Evolutionary conservation across 2,113 vertebrate species (phyloP), one percentile per base, ranked within the genome.

Genomic region (Microtus oregoni): DNA sequence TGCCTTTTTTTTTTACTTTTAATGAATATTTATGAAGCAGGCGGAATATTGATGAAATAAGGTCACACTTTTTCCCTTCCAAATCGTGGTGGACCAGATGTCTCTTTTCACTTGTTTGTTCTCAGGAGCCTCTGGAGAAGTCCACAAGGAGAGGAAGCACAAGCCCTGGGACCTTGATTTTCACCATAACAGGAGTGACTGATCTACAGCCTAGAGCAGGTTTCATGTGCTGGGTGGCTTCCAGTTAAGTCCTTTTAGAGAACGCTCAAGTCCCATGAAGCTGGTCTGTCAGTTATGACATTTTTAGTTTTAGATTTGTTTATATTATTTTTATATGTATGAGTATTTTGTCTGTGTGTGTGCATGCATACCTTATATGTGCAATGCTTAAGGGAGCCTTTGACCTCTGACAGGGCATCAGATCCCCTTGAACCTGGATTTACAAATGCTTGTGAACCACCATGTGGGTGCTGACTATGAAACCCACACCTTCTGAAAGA

Each of bases 21-120:
- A 86, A 44, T 85, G 38, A 86, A 86, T 67, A 86, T 86, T 86
- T 67, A 86, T 86, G 82, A 86, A 65, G 15, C 28, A 68, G 63
- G 38, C 35, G 17, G 65, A 20, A 86, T 47, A 50, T 70, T 68
- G 85, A 50, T 86, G 41, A 50, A 70, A 44, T 68, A 68, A 86
- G 85, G 65, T 68, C 6, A 50, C 30, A 12, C 17, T 68, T 50
- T 86, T 50, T 38, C 38, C 17, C 28, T 86, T 86, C 61, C 28
- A n/a, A 68, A 70, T 86, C 30, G 35, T 50, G 41, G 65, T 70
- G 14, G 63, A 70, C 78, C 85, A 70, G 30, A 70, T 50, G 30
- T 70, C 63, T 67, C 38, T 86, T 85, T 67, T 32, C 65, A 38
- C 28, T 32, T 65, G 28, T 30, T 65, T 65, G 26, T 67, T 86